Percentiles rank a stretch among this genome's conserved stretches.
Evolutionary conservation across 1,140 invertebrate species (phyloP).

Genomic region (Semibalanus balanoides): DNA sequence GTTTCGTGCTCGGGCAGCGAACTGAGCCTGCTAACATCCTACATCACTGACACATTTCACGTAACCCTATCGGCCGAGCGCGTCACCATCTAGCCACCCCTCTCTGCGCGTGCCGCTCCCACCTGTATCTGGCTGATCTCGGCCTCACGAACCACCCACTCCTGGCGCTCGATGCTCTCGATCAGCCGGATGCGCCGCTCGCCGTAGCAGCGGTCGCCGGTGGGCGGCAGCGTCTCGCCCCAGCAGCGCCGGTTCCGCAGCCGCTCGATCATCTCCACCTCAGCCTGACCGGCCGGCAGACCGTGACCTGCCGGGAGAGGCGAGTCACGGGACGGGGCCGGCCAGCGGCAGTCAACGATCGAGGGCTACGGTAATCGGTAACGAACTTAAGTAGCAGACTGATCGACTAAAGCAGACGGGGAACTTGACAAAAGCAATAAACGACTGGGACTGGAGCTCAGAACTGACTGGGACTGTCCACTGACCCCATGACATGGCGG

Average conservation of each 20-base stretch:
- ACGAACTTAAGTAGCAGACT: no score
- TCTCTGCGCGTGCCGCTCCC: no score
- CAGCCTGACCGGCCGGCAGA: slow-evolving; percentile 44
- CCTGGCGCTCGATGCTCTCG: slow-evolving; percentile 43
- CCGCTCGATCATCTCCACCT: slow-evolving; percentile 46
- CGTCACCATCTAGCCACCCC: no score
- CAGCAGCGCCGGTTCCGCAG: slow-evolving; percentile 40
- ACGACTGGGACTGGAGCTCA: no score
- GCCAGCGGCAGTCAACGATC: slow-evolving; percentile 21
- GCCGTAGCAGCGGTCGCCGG: slow-evolving; percentile 36
- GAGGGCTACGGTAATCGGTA: no score
- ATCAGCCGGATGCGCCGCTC: slow-evolving; percentile 40
- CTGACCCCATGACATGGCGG: slow-evolving; percentile 43
- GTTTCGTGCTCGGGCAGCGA: no score
- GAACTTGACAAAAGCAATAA: no score
- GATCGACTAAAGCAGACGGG: no score
- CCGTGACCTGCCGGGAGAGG: slow-evolving; percentile 30
- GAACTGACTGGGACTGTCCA: slow-evolving; percentile 17
- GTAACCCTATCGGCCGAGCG: no score
- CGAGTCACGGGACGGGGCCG: slow-evolving; percentile 21
- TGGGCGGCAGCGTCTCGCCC: slow-evolving; percentile 38
- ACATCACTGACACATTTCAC: no score
- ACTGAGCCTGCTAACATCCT: no score
- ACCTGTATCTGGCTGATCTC: slow-evolving; percentile 18
- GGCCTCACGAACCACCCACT: slow-evolving; percentile 48